Conservation (phyloP, 2,797 vertebrate genomes). For the Gadopsis bispinosus region DNA sequence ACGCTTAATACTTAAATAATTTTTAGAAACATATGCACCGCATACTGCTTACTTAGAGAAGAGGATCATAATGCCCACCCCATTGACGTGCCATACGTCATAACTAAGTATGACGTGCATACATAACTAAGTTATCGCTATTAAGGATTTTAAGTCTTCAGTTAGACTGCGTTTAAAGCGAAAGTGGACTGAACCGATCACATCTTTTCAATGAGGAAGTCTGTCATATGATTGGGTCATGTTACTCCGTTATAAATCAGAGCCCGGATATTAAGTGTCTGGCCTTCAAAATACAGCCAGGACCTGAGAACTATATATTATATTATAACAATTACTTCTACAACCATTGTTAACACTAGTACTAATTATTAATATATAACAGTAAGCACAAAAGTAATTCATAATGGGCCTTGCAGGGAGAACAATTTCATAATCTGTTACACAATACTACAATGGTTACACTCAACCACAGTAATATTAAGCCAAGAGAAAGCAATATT, state of each 20-base stretch:
- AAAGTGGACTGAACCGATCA: slow-evolving; percentile 14
- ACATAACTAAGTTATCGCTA: neutral
- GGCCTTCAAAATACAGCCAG: slow-evolving; percentile 49
- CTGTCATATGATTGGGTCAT: slow-evolving; percentile 10
- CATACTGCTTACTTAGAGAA: neutral
- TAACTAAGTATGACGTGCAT: neutral
- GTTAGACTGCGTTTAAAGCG: neutral
- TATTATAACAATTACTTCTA: too few species aligned
- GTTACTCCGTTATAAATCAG: accelerated
- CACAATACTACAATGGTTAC: neutral
- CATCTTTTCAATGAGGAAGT: slow-evolving; percentile 18
- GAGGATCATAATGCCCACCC: neutral
- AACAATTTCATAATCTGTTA: neutral
- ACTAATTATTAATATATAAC: too few species aligned
- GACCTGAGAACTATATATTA: neutral
- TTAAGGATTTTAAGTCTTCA: accelerated
- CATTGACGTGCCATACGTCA: neutral
- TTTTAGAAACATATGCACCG: neutral
- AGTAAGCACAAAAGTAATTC: neutral
- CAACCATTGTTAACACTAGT: neutral
- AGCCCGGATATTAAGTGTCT: neutral
- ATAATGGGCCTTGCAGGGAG: neutral
- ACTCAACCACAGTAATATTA: neutral
- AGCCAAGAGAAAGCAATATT: neutral
- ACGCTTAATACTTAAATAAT: neutral